Percentiles rank a stretch among this genome's conserved stretches.
These are phyloP conservation scores for Aphrocallistes beatrix DNA, from an alignment of 37 sponge, comb jelly and placozoan genomes.

Conservation along the genomic window DNA sequence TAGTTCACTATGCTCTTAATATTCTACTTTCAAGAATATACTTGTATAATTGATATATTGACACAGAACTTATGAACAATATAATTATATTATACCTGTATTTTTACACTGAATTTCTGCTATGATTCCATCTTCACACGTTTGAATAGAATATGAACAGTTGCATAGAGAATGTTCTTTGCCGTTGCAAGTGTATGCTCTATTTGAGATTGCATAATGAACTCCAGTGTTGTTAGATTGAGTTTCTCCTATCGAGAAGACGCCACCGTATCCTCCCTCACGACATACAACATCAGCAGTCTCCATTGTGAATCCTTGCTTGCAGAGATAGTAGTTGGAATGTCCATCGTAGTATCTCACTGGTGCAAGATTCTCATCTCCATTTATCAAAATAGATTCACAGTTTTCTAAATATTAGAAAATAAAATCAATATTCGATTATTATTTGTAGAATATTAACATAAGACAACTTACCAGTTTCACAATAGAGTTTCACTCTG, in stretches of 20 bases:
- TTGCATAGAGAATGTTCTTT: background rate
- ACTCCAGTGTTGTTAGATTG: background rate
- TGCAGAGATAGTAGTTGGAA: background rate
- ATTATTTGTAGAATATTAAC: background rate
- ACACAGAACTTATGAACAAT: too few relatives aligned
- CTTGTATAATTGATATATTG: too few relatives aligned
- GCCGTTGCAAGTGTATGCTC: background rate
- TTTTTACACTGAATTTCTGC: background rate
- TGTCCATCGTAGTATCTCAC: background rate
- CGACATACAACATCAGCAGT: conserved; percentile 14
- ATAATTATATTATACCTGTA: background rate
- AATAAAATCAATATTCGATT: background rate
- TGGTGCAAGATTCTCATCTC: background rate
- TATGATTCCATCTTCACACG: background rate
- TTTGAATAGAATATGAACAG: background rate
- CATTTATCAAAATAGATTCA: background rate
- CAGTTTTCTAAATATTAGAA: background rate
- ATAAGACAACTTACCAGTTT: too few relatives aligned
- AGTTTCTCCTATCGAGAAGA: background rate
- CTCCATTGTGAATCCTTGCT: background rate
- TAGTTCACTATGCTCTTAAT: too few relatives aligned
- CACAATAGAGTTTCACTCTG: too few relatives aligned
- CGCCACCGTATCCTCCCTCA: background rate
- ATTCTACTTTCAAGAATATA: too few relatives aligned
- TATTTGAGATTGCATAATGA: background rate